A percentile compares a stretch with the other conserved stretches of the same genome.
Conservation (phyloP, 1,140 invertebrate species). For the Drosophila jambulina region DNA sequence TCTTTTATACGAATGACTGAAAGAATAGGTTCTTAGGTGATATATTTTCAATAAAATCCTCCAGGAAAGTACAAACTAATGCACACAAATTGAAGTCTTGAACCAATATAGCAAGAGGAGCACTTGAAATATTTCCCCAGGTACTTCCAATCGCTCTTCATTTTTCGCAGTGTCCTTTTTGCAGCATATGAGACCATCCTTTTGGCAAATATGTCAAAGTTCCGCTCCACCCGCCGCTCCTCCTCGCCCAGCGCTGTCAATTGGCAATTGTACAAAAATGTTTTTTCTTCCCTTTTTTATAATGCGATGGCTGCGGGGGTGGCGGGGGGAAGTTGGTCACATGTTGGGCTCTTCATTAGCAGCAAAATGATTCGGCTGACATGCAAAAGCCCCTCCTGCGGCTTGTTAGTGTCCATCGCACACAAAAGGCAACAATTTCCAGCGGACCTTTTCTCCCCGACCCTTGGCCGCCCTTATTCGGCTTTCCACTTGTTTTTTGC, state of each 20-base stretch:
- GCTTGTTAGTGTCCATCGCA: slow-evolving; percentile 53
- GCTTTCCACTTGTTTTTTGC: slow-evolving; percentile 7
- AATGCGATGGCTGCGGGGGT: slow-evolving; percentile 14
- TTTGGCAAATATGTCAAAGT: slow-evolving; percentile 67
- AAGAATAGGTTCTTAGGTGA: too few relatives aligned
- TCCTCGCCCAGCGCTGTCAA: slow-evolving; percentile 14
- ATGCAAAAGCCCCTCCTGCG: slow-evolving; percentile 42
- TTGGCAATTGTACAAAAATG: slow-evolving; percentile 65
- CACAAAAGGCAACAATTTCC: slow-evolving; percentile 63
- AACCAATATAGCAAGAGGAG: too few relatives aligned
- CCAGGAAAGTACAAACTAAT: too few relatives aligned
- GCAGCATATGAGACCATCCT: slow-evolving; percentile 31
- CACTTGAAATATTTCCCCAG: too few relatives aligned
- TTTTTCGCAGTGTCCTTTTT: background rate
- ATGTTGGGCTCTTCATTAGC: slow-evolving; percentile 72
- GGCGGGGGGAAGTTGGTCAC: background rate
- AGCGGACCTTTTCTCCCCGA: slow-evolving; percentile 20
- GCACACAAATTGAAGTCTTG: too few relatives aligned
- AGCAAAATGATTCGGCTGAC: slow-evolving; percentile 43
- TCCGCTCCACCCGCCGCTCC: background rate
- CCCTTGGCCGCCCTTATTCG: background rate
- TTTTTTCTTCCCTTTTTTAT: slow-evolving; percentile 26
- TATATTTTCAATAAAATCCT: too few relatives aligned
- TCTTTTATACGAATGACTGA: too few relatives aligned
- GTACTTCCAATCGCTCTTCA: too few relatives aligned